These are phyloP conservation scores for Polia nebulosa DNA, from an alignment of 2,888 invertebrate species.

Conservation along the genomic window DNA sequence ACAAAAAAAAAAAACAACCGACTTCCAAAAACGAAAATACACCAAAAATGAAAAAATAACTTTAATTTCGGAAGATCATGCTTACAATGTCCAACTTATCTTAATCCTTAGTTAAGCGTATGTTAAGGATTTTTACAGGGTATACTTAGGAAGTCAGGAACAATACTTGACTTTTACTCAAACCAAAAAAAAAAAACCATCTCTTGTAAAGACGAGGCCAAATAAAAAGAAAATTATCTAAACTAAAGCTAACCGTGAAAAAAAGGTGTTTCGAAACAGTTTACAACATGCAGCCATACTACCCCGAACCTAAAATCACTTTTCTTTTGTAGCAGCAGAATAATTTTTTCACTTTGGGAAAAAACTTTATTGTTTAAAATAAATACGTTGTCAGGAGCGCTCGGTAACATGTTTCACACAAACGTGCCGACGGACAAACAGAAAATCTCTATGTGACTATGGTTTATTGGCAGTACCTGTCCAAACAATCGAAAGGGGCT, in stretches of 20 bases:
- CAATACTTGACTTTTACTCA: background rate
- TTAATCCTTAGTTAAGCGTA: too few relatives aligned
- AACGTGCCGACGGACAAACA: constrained; percentile 57
- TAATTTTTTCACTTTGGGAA: constrained; percentile 40
- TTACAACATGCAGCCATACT: constrained; percentile 54
- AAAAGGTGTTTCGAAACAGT: constrained; percentile 18
- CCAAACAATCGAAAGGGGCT: constrained; percentile 53
- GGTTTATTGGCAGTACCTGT: constrained; percentile 65
- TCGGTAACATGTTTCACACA: constrained; percentile 46
- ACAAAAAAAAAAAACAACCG: too few relatives aligned
- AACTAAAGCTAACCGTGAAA: background rate
- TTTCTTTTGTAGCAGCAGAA: constrained; percentile 37
- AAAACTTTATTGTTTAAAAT: constrained; percentile 57
- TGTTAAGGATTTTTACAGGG: too few relatives aligned
- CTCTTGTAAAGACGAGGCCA: background rate
- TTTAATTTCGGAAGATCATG: too few relatives aligned
- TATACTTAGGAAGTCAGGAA: background rate
- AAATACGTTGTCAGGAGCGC: constrained; percentile 43
- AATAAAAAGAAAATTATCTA: background rate
- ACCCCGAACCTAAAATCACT: constrained; percentile 11
- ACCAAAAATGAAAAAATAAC: too few relatives aligned
- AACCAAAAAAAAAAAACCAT: too few relatives aligned
- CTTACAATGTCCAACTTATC: too few relatives aligned
- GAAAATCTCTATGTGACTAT: constrained; percentile 42
- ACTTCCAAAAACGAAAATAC: too few relatives aligned